Evolutionary conservation across 2,113 vertebrate species (phyloP).

Genomic region (Aegotheles bennettii): DNA sequence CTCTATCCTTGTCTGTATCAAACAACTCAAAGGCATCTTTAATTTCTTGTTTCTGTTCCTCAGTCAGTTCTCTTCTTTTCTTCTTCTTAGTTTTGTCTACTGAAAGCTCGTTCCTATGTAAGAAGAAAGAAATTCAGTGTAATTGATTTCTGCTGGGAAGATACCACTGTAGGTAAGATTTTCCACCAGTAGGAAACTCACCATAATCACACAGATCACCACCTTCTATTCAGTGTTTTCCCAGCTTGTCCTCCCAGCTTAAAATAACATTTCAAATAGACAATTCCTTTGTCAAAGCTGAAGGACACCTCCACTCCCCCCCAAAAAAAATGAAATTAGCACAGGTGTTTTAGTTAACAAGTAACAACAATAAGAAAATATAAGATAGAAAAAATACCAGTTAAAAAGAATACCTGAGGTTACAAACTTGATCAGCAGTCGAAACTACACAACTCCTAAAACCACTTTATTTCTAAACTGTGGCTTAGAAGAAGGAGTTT

Average conservation of each 20-base stretch:
- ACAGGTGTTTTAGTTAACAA: background rate
- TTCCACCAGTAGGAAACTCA: background rate
- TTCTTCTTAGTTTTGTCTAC: conserved; percentile 87
- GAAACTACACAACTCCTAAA: background rate
- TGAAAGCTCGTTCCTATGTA: conserved; percentile 77
- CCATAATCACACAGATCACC: background rate
- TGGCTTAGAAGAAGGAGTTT: background rate
- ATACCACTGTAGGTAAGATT: background rate
- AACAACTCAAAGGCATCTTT: conserved; percentile 97
- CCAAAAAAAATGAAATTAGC: background rate
- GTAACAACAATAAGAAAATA: background rate
- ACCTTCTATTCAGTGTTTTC: background rate
- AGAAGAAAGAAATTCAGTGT: conserved; percentile 23
- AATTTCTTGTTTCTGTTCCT: conserved; percentile 95
- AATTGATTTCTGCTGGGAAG: background rate
- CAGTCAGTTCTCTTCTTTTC: conserved; percentile 88
- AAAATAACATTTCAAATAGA: background rate
- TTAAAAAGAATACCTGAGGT: background rate
- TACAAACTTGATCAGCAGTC: background rate
- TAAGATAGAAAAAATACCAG: background rate
- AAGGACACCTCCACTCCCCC: background rate
- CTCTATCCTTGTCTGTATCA: conserved; percentile 93
- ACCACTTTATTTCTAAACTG: background rate
- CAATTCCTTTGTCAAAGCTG: background rate
- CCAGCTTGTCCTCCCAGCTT: background rate